Evolutionary conservation across 2,113 vertebrate genomes (phyloP).

Genomic region (Butastur rufipennis): DNA sequence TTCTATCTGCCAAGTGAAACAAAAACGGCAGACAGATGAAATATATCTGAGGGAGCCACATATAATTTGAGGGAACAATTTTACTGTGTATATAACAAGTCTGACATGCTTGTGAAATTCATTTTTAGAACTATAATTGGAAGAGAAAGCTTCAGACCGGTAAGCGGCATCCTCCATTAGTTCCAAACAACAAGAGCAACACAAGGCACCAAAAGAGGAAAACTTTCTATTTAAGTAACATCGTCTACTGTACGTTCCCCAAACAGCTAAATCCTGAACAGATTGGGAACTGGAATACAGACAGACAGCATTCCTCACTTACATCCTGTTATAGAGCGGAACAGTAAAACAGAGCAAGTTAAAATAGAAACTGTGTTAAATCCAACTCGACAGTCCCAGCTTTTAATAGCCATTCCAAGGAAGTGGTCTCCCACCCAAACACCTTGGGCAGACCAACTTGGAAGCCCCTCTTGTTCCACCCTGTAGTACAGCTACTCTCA

Average conservation of each 20-base stretch:
- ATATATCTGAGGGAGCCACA: background rate
- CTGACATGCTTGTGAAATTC: background rate
- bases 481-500: background rate
- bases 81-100: background rate
- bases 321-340: background rate
- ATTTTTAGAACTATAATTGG: background rate
- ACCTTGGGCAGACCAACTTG: background rate
- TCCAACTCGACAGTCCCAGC: background rate
- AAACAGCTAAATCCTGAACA: background rate
- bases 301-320: background rate
- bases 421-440: background rate
- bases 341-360: background rate
- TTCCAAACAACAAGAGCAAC: background rate
- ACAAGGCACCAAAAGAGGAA: background rate
- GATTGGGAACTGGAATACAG: background rate
- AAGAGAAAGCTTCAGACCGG: slow-evolving; percentile 6
- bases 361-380: background rate
- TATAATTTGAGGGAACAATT: background rate
- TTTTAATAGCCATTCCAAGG: background rate
- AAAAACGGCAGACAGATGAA: background rate
- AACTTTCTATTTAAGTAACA: background rate
- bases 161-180: background rate
- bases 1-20: slow-evolving; percentile 10
- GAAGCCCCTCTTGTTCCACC: background rate
- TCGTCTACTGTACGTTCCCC: background rate